Evolutionary conservation across 2,113 vertebrate genomes (phyloP).

Genomic region (Chaetops frenatus): DNA sequence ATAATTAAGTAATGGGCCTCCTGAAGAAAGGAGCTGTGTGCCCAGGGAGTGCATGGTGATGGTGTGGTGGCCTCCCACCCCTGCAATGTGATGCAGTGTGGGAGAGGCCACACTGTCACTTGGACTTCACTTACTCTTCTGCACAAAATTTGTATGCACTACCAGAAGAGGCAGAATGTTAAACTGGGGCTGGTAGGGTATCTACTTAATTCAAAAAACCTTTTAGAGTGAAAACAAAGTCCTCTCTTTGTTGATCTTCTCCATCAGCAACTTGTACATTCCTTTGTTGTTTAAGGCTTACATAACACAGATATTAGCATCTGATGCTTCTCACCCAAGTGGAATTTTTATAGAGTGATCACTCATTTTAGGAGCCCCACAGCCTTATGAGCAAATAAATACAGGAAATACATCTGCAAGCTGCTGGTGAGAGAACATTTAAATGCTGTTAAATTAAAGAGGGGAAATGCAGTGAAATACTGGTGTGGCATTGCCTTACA

Average conservation of each 20-base stretch:
- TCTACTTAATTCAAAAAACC: background rate
- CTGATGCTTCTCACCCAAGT: background rate
- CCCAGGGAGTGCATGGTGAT: background rate
- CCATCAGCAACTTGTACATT: background rate
- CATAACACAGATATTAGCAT: background rate
- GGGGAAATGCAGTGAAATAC: background rate
- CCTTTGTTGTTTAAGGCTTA: background rate
- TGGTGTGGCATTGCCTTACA: background rate
- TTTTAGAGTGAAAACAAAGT: slow-evolving; percentile 38
- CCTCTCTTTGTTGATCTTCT: background rate
- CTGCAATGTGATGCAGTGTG: background rate
- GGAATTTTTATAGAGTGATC: background rate
- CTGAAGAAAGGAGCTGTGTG: background rate
- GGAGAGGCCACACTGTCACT: background rate
- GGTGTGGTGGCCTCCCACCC: background rate
- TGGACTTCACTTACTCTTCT: background rate
- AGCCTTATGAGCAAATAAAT: background rate
- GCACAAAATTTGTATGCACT: rapidly evolving
- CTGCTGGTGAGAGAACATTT: background rate
- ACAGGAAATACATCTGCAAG: background rate
- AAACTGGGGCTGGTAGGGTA: background rate
- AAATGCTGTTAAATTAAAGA: background rate
- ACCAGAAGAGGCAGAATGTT: background rate
- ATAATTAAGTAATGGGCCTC: background rate
- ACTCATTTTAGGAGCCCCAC: background rate